phyloP scores from a whole-genome alignment of 1,140 invertebrate genomes.

The Hyles euphorbiae region DNA sequence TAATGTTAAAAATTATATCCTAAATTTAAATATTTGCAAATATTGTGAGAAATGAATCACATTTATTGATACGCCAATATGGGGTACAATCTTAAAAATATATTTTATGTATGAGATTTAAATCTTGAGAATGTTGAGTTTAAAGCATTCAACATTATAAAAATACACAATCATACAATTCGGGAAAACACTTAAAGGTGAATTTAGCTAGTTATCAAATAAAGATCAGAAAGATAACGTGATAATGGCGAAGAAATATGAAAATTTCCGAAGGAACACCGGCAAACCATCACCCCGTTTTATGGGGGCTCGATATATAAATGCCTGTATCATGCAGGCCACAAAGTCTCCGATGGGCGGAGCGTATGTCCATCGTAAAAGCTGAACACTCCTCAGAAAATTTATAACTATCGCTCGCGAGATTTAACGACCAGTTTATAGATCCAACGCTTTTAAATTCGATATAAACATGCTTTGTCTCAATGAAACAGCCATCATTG shows the following conservation, averaged over 20 bases:
- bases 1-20: too few species aligned
- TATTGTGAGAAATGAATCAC: too few species aligned
- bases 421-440: conserved; percentile 73
- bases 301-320: conserved; percentile 57
- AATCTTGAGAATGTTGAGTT: too few species aligned
- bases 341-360: conserved; percentile 63
- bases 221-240: too few species aligned
- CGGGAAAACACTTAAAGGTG: too few species aligned
- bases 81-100: too few species aligned
- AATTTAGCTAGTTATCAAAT: too few species aligned
- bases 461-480: conserved; percentile 59
- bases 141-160: too few species aligned
- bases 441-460: conserved; percentile 63
- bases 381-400: conserved; percentile 52
- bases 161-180: too few species aligned
- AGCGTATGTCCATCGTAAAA: conserved; percentile 61
- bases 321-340: conserved; percentile 40
- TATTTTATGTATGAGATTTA: too few species aligned
- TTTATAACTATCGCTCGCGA: conserved; percentile 66
- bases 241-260: neutral
- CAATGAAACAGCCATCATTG: conserved; percentile 37
- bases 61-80: too few species aligned
- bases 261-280: conserved; percentile 4
- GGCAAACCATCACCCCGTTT: conserved; percentile 34
- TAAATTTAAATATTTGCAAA: too few species aligned